phyloP scores from a whole-genome alignment of 1,140 invertebrate species.

The Phymorhynchus buccinoides region DNA sequence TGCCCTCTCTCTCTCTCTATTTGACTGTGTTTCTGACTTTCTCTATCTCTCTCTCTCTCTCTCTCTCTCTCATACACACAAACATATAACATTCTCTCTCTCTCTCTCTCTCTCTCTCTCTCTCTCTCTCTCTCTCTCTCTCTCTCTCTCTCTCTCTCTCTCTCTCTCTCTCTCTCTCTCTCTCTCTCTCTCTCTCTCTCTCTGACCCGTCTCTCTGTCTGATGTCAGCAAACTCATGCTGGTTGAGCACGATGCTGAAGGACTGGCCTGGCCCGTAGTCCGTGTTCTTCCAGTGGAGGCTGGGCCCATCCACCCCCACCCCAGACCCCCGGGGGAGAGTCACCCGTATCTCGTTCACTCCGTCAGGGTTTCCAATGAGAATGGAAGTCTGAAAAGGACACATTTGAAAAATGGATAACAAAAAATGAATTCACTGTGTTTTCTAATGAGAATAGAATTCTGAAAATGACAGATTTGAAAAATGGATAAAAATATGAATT shows the following conservation, averaged over 20 bases:
- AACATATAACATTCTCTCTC: too few species aligned
- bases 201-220: conserved; percentile 4
- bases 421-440: too few species aligned
- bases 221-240: conserved; percentile 34
- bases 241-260: conserved; percentile 11
- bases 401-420: too few species aligned
- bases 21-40: too few species aligned
- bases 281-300: conserved; percentile 17
- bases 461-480: too few species aligned
- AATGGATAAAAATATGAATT: too few species aligned
- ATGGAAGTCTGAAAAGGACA: conserved; percentile 17
- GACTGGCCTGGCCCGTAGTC: conserved; percentile 9
- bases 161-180: too few species aligned
- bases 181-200: neutral
- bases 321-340: conserved; percentile 8
- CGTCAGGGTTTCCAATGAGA: conserved; percentile 23
- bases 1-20: neutral
- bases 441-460: too few species aligned
- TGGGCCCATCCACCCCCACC: neutral
- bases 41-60: too few species aligned
- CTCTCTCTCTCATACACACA: neutral
- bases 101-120: too few species aligned
- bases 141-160: too few species aligned
- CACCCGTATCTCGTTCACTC: neutral
- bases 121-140: too few species aligned